These are phyloP conservation scores for Myodes glareolus DNA, from an alignment of 2,113 vertebrate species.

Conservation along the genomic window DNA sequence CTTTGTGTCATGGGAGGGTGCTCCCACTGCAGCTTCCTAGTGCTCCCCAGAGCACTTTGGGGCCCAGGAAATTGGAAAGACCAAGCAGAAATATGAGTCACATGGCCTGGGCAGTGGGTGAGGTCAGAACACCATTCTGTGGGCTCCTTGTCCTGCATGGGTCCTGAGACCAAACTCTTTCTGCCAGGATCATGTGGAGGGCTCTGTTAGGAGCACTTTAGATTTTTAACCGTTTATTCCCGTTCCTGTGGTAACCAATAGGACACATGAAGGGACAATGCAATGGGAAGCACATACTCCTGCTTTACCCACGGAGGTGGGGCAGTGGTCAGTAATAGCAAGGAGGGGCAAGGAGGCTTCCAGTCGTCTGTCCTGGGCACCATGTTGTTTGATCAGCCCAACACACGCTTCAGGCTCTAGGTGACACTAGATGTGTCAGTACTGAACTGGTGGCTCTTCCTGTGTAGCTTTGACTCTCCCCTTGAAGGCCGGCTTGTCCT, in stretches of 20 bases:
- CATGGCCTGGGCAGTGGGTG: neutral
- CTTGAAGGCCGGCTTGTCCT: neutral
- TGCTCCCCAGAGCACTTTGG: neutral
- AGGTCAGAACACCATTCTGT: neutral
- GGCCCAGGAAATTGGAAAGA: neutral
- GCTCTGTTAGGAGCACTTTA: neutral
- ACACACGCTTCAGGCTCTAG: neutral
- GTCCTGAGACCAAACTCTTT: neutral
- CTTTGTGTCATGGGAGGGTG: accelerated
- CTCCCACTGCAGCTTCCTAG: neutral
- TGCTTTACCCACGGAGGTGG: neutral
- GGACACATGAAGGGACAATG: too few species aligned
- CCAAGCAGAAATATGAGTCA: neutral
- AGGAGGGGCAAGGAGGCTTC: neutral
- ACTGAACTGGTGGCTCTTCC: neutral
- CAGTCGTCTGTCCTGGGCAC: neutral
- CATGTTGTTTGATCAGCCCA: neutral
- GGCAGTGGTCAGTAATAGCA: too few species aligned
- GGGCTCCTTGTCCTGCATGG: neutral
- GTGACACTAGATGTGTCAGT: neutral
- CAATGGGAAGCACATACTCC: too few species aligned
- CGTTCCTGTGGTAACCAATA: neutral
- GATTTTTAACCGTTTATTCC: neutral
- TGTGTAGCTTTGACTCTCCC: neutral
- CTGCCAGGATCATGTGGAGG: neutral